Conservation (phyloP, 1,140 invertebrate genomes). For the Leptonema lineaticorne region DNA sequence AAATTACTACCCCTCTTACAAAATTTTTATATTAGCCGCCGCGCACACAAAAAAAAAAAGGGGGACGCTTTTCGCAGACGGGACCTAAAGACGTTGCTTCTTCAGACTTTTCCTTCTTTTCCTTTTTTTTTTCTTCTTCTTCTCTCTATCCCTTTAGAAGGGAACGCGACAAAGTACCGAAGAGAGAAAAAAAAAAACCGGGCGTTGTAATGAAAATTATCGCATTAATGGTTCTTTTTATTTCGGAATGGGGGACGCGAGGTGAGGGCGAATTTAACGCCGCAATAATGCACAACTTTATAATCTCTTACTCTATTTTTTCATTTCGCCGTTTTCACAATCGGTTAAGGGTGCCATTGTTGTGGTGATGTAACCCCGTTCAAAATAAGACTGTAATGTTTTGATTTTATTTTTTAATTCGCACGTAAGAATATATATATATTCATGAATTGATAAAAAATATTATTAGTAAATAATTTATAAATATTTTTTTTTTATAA, state of each 20-base stretch:
- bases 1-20: conserved; percentile 23
- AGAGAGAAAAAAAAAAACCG: neutral
- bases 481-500: too few species aligned
- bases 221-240: conserved; percentile 24
- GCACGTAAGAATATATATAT: too few species aligned
- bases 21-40: conserved; percentile 23
- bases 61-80: neutral
- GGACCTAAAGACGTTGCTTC: conserved; percentile 7
- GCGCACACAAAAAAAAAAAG: too few species aligned
- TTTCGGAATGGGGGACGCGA: neutral
- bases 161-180: neutral
- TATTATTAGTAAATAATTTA: too few species aligned
- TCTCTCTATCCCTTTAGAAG: neutral
- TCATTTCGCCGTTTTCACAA: neutral
- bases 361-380: too few species aligned
- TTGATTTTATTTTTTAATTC: too few species aligned
- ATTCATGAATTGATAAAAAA: too few species aligned
- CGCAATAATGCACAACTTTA: conserved; percentile 13
- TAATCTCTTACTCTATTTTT: conserved; percentile 7
- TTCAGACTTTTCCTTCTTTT: neutral
- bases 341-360: conserved; percentile 1
- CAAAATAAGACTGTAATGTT: too few species aligned
- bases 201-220: conserved; percentile 25
- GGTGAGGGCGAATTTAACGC: neutral
- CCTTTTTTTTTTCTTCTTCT: neutral